Evolutionary conservation across 2,888 invertebrate genomes (phyloP), one percentile per base, ranked within the genome.

Genomic region (Eupithecia exiguata): DNA sequence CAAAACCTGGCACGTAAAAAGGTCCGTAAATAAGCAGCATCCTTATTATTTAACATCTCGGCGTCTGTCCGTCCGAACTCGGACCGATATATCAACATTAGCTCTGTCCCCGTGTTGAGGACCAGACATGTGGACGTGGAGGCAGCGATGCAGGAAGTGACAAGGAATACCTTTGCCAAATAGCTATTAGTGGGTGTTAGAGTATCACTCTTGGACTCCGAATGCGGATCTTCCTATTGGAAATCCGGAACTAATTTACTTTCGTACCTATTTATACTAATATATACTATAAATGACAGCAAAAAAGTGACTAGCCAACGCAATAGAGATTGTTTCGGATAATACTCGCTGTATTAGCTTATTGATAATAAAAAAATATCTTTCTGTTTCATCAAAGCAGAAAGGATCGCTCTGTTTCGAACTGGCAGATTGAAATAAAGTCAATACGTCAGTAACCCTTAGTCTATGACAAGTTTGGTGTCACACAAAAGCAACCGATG

Each of bases 21-120:
- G 69, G 66, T 40, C 65, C 46, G 71, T 85, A 86, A 85, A 83
- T 79, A 84, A 84, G 81, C 82, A 81, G 79, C 80, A 81, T 86
- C 87, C 87, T 89, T 89, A 88, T 89, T 89, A 89, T 89, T 89
- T 88, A 92, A 91, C 93, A 89, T 89, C 88, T 89, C 84, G 84
- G 84, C 83, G 86, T 84, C 89, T 87, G 92, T 92, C 91, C 89
- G 89, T 92, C 92, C 89, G 88, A 87, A 88, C 89, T 87, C 89
- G 80, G 85, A 81, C 91, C 93, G 93, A 94, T 94, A 92, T 93
- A 93, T 94, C 94, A 92, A 93, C 94, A 94, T 94, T 94, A 94
- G 91, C 85, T 86, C 80, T 88, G 92, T 92, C 92, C 77, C 91
- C 90, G 88, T 80, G 91, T 82, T 79, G 84, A 83, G 84, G 88